These are phyloP conservation scores for Aspiorhynchus laticeps DNA, from an alignment of 2,113 vertebrate genomes.

Conservation along the genomic window DNA sequence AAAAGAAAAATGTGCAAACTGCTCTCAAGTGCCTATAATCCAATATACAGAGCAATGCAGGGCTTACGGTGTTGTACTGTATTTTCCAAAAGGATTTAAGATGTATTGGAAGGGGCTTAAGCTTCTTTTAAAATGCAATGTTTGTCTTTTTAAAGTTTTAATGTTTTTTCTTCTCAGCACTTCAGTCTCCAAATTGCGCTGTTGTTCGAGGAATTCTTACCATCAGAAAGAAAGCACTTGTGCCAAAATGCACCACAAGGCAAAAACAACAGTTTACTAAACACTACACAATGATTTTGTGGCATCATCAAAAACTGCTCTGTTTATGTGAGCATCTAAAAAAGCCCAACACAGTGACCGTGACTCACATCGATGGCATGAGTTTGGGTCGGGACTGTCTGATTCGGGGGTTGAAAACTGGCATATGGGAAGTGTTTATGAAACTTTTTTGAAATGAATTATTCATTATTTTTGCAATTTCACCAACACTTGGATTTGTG, in stretches of 20 bases:
- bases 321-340: background rate
- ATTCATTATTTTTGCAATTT: background rate
- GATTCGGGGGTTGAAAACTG: background rate
- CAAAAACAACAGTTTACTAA: background rate
- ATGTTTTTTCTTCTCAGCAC: background rate
- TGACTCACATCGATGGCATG: background rate
- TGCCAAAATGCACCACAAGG: background rate
- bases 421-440: background rate
- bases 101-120: background rate
- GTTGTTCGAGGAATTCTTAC: background rate
- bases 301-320: background rate
- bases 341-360: background rate
- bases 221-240: background rate
- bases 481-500: too few species aligned
- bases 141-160: background rate
- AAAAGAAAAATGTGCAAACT: constrained; percentile 74
- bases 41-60: constrained; percentile 66
- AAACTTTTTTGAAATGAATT: background rate
- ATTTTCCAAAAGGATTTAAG: constrained; percentile 59
- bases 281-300: background rate
- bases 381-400: background rate
- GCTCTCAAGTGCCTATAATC: constrained; percentile 72
- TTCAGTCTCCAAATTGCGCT: constrained; percentile 16
- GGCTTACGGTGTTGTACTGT: constrained; percentile 61
- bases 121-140: background rate